Base-by-base conservation (phyloP, 2,797 vertebrate genomes). In the Anas bahamensis region DNA sequence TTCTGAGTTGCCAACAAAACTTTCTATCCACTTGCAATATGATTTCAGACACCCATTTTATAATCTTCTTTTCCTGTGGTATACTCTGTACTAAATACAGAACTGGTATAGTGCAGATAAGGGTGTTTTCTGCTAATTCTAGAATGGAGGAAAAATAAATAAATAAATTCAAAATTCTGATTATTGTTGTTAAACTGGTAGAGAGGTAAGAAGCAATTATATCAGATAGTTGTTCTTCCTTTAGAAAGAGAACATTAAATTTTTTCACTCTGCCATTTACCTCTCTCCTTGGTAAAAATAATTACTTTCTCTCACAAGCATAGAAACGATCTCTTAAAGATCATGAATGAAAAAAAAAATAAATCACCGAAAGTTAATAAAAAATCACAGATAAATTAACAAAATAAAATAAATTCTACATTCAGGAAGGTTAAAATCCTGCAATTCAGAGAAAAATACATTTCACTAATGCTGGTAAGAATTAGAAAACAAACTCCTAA, bases 231-330 rank as follows among this genome's bases (percentile, higher is more conserved):
- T 92, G 31, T 85, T 79, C 89, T 79, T 50, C 35, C 65, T 89
- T 79, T 74, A 57, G 39, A 80, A 72, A 65, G 35, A 37, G 23
- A 56, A 28, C 84, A 81, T 96, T 93, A 81, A 76, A 71, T 24
- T 81, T 90, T 95, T 95, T 83, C 66, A 6, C 46, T 88, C 66
- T 75, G 23, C 44, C 65, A 84, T 92, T 90, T 94, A 56, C 39
- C 26, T 90, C 61, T 92, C 89, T 79, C 28, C 26, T 71, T 93
- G 56, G 83, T 81, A 94, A 91, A 95, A 95, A 90, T 66, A 91
- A 93, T 94, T 78, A 86, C 57, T 69, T 70, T 69, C 35, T 71
- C 79, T 88, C 83, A 53, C 31, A 78, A 85, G 64, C 71, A 55
- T 35, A 86, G 71, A 68, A 88, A 52, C 33, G 31, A 90, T 94